A percentile compares a stretch with the other conserved stretches of the same genome.
phyloP scores from a whole-genome alignment of 1,140 invertebrate genomes.

The Olivierus martensii region DNA sequence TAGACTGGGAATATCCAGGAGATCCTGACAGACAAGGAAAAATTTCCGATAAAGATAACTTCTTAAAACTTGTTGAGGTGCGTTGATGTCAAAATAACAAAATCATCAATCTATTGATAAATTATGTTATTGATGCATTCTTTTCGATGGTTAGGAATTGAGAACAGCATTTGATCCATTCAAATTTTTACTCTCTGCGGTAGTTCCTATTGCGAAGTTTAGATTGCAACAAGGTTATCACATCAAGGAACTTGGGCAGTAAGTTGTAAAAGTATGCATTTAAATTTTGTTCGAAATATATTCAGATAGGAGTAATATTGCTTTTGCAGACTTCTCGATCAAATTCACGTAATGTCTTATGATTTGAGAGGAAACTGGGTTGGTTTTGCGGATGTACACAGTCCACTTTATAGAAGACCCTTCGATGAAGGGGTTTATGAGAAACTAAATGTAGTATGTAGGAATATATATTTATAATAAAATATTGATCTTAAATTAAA shows the following conservation, averaged over 20 bases:
- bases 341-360: slow-evolving; percentile 79
- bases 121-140: no score
- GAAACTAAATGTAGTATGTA: slow-evolving; percentile 69
- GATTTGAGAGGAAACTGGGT: slow-evolving; percentile 86
- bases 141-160: no score
- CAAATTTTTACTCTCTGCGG: slow-evolving; percentile 74
- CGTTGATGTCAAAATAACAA: slow-evolving; percentile 1
- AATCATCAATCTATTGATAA: no score
- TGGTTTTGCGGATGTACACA: slow-evolving; percentile 72
- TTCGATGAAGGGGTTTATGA: slow-evolving; percentile 71
- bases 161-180: slow-evolving; percentile 53
- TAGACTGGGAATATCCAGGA: slow-evolving; percentile 45
- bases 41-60: slow-evolving; percentile 60
- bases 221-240: slow-evolving; percentile 73
- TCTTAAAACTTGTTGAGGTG: slow-evolving; percentile 47
- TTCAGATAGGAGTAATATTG: no score
- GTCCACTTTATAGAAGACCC: slow-evolving; percentile 63
- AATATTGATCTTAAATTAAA: no score
- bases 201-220: slow-evolving; percentile 70
- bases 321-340: slow-evolving; percentile 40
- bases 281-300: no score
- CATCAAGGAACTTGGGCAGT: slow-evolving; percentile 72
- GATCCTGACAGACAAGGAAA: slow-evolving; percentile 68
- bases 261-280: no score
- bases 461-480: no score